Base-by-base conservation (phyloP, 2,797 vertebrate genomes). In the Mareca strepera region DNA sequence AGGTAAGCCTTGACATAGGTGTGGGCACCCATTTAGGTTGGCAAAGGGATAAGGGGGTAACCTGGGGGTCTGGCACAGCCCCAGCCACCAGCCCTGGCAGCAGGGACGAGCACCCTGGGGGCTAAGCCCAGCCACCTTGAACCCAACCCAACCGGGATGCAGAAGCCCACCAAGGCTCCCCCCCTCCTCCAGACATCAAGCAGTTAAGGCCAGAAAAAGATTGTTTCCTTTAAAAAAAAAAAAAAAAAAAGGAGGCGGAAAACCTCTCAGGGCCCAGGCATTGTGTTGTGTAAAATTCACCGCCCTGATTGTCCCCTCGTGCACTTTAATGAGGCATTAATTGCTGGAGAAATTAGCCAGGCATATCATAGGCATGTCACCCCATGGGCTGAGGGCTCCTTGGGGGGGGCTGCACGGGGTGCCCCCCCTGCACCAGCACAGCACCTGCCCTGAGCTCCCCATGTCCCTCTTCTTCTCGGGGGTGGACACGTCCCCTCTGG, bases 281-380 rank as follows among this genome's bases (percentile, higher is more conserved):
- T 77, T 94, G 90, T 91, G 79, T 43, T 5, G 64, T 28, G n/a
- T 67, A 67, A 94, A 93, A 92, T 56, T 67, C 93, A 60, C 82
- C 58, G 80, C 93, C 66, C 35, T 37, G 86, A 94, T 88, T 88
- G 88, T 88, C 93, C 90, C 92, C 86, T 68, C 9, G 52, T 23
- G 92, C 69, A 68, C 69, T 95, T 96, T 95, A 96, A 96, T 93
- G 86, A 96, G 88, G 58, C 74, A 10, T 83, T 96, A 96, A 96
- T 96, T 95, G 75, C 67, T 4, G 4, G 63, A 78, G 67, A 89
- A 95, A 86, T 93, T 93, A 92, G n/a, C 74, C 83, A 75, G 78
- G 74, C 94, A 0, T 13, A 50, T 82, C 88, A 82, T 67, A 75
- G 78, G 74, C 94, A 0, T 11, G 53, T 82, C 88, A 82, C 78